phyloP scores from a whole-genome alignment of 2,113 vertebrate species.

The Oostethus manadensis region DNA sequence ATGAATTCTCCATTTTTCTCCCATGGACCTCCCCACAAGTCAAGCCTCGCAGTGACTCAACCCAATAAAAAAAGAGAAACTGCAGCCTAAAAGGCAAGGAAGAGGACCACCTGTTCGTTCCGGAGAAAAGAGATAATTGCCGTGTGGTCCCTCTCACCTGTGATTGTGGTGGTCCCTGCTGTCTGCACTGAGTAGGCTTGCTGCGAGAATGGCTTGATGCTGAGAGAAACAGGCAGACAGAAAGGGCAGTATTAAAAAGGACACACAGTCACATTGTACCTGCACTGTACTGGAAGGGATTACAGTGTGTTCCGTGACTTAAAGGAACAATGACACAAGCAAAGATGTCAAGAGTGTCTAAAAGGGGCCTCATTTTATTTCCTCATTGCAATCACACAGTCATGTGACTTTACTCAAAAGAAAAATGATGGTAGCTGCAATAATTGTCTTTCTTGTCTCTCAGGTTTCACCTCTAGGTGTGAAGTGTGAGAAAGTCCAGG shows the following conservation, averaged over 20 bases:
- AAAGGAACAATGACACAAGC: constrained; percentile 17
- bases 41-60: constrained; percentile 11
- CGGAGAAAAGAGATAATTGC: constrained; percentile 43
- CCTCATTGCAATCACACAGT: constrained; percentile 19
- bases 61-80: constrained; percentile 22
- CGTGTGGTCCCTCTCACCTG: constrained; percentile 77
- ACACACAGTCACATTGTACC: constrained; percentile 14
- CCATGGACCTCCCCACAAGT: constrained; percentile 18
- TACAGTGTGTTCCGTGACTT: constrained; percentile 14
- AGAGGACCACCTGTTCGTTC: constrained; percentile 15
- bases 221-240: constrained; percentile 55
- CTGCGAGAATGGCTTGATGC: constrained; percentile 94
- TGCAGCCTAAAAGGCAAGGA: constrained; percentile 20
- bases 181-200: constrained; percentile 93
- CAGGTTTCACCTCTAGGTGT: too few species aligned
- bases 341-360: constrained; percentile 49
- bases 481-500: too few species aligned
- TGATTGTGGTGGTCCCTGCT: constrained; percentile 86
- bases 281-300: constrained; percentile 23
- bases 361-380: constrained; percentile 23
- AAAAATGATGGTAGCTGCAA: background rate
- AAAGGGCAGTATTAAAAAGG: constrained; percentile 22
- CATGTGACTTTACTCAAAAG: constrained; percentile 18
- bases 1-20: constrained; percentile 1
- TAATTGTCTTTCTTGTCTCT: too few species aligned